A percentile compares a stretch with the other conserved stretches of the same genome.
Evolutionary conservation across 2,113 vertebrate genomes (phyloP).

Genomic region (Elgaria multicarinata): DNA sequence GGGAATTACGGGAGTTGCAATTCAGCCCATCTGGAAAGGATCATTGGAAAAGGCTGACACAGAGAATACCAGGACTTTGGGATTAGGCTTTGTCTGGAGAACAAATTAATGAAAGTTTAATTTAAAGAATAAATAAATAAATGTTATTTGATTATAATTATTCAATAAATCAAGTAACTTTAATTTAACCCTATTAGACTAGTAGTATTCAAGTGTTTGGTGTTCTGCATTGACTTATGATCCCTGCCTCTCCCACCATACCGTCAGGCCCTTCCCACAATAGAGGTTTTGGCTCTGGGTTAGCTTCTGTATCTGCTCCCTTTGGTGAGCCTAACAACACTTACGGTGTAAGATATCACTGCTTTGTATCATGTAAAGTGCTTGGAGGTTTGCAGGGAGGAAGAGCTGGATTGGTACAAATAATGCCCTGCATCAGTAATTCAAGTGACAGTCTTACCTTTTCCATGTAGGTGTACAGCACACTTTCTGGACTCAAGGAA

Average conservation of each 20-base stretch:
- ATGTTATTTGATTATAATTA: neutral
- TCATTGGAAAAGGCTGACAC: too few relatives aligned
- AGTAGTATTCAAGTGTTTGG: neutral
- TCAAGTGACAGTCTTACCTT: slow-evolving; percentile 70
- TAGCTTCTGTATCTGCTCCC: neutral
- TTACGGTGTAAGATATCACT: neutral
- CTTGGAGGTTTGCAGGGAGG: neutral
- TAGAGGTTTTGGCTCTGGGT: neutral
- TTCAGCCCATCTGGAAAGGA: too few relatives aligned
- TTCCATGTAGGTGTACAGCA: slow-evolving; percentile 81
- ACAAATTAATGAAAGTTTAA: neutral
- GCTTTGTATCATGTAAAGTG: neutral
- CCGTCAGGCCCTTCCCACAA: neutral
- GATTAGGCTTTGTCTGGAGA: neutral
- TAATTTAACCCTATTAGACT: neutral
- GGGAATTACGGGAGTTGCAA: neutral
- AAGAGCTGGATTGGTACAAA: neutral
- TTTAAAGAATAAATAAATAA: neutral
- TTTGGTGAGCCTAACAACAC: neutral
- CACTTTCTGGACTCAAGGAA: slow-evolving; percentile 74
- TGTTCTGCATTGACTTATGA: neutral
- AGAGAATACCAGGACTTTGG: neutral
- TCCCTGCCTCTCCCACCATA: neutral
- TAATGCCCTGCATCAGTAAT: neutral
- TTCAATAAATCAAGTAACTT: neutral